These are phyloP conservation scores for Brenthis ino DNA, from an alignment of 2,888 invertebrate species.

Conservation along the genomic window DNA sequence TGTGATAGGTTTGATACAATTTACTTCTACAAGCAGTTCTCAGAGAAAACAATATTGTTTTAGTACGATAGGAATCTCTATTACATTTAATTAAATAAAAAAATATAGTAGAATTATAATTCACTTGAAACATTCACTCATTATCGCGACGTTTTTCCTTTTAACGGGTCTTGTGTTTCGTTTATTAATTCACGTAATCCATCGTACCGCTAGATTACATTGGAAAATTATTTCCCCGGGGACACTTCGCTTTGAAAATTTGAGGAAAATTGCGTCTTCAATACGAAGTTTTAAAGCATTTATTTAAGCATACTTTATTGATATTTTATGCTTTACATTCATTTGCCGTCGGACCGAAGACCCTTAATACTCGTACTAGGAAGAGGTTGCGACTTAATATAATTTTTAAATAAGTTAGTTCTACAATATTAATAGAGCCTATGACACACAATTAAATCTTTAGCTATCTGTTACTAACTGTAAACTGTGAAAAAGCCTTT, in stretches of 20 bases:
- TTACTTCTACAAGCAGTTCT: too few species aligned
- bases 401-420: too few species aligned
- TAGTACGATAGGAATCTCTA: neutral
- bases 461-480: too few species aligned
- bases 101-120: neutral
- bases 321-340: neutral
- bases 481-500: too few species aligned
- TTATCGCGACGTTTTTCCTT: slow-evolving; percentile 7
- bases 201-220: slow-evolving; percentile 37
- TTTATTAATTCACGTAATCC: slow-evolving; percentile 39
- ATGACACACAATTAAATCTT: too few species aligned
- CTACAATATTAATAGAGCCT: too few species aligned
- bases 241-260: slow-evolving; percentile 41
- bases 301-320: neutral
- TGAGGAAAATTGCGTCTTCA: slow-evolving; percentile 36
- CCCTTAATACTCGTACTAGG: too few species aligned
- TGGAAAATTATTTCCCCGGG: slow-evolving; percentile 41
- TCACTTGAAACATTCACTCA: neutral
- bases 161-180: slow-evolving; percentile 19
- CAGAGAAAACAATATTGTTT: too few species aligned
- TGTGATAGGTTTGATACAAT: too few species aligned
- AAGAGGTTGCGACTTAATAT: too few species aligned
- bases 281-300: slow-evolving; percentile 12
- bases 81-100: neutral
- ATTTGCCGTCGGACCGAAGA: neutral